These are phyloP conservation scores for Nyctereutes procyonoides DNA, from an alignment of 2,113 vertebrate genomes.

Conservation along the genomic window DNA sequence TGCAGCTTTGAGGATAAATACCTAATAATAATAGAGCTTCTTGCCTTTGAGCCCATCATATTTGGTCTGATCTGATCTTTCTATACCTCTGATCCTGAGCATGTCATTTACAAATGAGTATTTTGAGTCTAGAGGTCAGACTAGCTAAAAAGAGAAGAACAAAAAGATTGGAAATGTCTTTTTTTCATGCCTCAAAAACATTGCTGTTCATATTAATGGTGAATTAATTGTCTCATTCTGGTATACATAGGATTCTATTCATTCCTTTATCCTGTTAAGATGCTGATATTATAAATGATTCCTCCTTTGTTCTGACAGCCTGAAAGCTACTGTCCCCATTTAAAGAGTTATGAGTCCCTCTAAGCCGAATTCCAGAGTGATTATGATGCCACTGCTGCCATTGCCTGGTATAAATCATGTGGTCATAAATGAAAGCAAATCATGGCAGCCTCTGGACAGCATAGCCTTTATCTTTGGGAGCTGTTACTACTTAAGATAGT, in stretches of 20 bases:
- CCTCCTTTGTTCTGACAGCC: neutral
- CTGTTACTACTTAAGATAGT: neutral
- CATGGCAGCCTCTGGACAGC: neutral
- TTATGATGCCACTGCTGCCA: neutral
- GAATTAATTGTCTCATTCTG: neutral
- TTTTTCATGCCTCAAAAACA: conserved; percentile 7
- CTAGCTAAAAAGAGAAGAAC: neutral
- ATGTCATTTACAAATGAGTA: neutral
- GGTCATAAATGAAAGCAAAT: neutral
- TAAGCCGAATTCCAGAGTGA: conserved; percentile 37
- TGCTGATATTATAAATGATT: neutral
- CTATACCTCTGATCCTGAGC: neutral
- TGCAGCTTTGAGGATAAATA: conserved; percentile 15
- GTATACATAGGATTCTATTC: neutral
- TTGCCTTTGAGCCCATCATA: neutral
- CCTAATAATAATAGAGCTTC: neutral
- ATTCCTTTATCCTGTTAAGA: conserved; percentile 13
- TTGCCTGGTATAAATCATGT: neutral
- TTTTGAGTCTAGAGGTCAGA: neutral
- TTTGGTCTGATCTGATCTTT: neutral
- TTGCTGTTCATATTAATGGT: neutral
- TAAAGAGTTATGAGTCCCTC: neutral
- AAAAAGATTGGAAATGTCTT: neutral
- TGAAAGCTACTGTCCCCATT: conserved; percentile 1
- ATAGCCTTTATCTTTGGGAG: neutral